Evolutionary conservation across 1,140 invertebrate species (phyloP).

Genomic region (Saccostrea glomerata): DNA sequence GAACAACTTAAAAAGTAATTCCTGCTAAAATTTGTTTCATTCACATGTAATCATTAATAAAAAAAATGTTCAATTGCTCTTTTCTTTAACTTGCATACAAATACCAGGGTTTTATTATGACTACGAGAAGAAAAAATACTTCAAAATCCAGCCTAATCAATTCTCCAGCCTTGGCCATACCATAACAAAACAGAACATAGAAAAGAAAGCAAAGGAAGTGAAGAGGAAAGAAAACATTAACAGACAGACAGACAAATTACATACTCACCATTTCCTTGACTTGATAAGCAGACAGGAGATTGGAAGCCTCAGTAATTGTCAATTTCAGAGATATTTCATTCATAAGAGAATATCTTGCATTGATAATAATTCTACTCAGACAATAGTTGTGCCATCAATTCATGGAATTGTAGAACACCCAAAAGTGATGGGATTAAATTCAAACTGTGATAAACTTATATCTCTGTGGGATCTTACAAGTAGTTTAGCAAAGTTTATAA

Average conservation of each 20-base stretch:
- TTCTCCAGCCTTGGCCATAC: conserved; percentile 54
- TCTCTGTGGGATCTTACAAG: neutral
- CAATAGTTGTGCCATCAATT: neutral
- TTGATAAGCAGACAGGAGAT: neutral
- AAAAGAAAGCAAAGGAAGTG: conserved; percentile 62
- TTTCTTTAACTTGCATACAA: conserved; percentile 63
- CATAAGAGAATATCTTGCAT: conserved; percentile 6
- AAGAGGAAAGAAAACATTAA: conserved; percentile 55
- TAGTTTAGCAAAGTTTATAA: conserved; percentile 19
- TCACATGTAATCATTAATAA: too few relatives aligned
- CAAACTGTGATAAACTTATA: neutral
- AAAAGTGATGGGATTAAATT: conserved; percentile 1
- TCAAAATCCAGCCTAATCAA: conserved; percentile 64
- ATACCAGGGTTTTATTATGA: conserved; percentile 74
- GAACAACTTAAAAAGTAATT: too few relatives aligned
- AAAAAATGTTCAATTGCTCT: neutral
- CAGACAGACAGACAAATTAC: neutral
- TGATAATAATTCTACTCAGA: neutral
- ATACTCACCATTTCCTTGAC: conserved; percentile 34
- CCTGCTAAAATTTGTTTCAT: too few relatives aligned
- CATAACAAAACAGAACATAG: conserved; percentile 63
- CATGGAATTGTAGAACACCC: neutral
- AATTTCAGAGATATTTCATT: neutral
- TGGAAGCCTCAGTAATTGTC: neutral
- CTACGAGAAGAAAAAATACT: conserved; percentile 67